Evolutionary conservation across 1,140 invertebrate species (phyloP).

Genomic region (Ephestia elutella): DNA sequence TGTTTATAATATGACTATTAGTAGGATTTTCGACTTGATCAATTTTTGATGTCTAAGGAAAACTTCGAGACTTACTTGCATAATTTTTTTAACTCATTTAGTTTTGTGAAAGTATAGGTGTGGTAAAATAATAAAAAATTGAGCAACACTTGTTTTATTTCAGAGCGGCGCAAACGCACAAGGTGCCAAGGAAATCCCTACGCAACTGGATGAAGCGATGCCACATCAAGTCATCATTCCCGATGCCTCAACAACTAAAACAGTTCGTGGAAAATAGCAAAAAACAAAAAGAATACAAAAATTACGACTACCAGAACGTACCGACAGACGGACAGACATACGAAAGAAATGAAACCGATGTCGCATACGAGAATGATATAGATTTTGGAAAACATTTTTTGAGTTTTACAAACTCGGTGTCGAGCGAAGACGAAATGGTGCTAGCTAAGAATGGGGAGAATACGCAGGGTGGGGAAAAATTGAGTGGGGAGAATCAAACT

Average conservation of each 20-base stretch:
- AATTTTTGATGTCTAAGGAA: too few species aligned
- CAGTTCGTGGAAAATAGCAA: conserved; percentile 73
- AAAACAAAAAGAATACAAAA: conserved; percentile 57
- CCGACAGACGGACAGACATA: conserved; percentile 15
- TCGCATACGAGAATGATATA: conserved; percentile 28
- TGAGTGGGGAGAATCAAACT: conserved; percentile 16
- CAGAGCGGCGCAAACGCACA: conserved; percentile 74
- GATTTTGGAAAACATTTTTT: conserved; percentile 62
- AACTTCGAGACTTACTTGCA: too few species aligned
- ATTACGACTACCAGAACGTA: conserved; percentile 19
- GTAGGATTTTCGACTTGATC: too few species aligned
- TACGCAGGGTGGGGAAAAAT: background rate
- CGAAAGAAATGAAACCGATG: conserved; percentile 33
- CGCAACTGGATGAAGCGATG: conserved; percentile 75
- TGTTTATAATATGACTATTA: too few species aligned
- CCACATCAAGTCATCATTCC: conserved; percentile 73
- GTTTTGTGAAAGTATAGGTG: too few species aligned
- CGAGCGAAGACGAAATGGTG: conserved; percentile 51
- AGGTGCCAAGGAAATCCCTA: conserved; percentile 71
- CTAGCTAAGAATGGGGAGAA: conserved; percentile 22
- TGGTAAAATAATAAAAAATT: too few species aligned
- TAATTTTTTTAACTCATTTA: too few species aligned
- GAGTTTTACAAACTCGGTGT: conserved; percentile 29
- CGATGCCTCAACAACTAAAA: conserved; percentile 72
- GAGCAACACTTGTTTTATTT: conserved; percentile 17